These are phyloP conservation scores for Raja brachyura DNA, from an alignment of 2,113 vertebrate genomes.

Conservation along the genomic window DNA sequence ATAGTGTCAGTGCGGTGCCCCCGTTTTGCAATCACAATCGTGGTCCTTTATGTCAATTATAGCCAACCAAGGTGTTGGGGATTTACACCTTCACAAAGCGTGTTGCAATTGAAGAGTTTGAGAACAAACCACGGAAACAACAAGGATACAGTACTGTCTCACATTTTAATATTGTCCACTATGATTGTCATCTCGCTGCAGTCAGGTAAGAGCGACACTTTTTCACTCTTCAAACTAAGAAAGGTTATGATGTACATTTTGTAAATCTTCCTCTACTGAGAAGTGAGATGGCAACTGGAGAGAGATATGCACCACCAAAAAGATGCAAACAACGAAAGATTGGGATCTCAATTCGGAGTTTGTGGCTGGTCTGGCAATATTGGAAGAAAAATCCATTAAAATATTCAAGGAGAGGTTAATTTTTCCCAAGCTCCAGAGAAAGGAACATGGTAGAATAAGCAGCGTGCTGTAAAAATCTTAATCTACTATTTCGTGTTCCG, in stretches of 20 bases:
- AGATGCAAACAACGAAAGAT: neutral
- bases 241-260: neutral
- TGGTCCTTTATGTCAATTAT: slow-evolving; percentile 17
- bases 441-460: neutral
- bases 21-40: neutral
- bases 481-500: neutral
- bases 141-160: slow-evolving; percentile 98
- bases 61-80: slow-evolving; percentile 93
- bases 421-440: neutral
- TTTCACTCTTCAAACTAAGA: neutral
- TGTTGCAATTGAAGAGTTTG: slow-evolving; percentile 86
- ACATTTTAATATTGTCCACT: slow-evolving; percentile 99
- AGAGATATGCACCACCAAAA: neutral
- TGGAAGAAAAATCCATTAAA: neutral
- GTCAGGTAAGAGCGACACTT: slow-evolving; percentile 65
- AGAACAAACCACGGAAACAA: slow-evolving; percentile 94
- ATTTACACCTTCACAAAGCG: slow-evolving; percentile 98
- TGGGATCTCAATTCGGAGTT: neutral
- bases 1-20: neutral
- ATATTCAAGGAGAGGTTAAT: neutral
- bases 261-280: neutral
- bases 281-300: neutral
- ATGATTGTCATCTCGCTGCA: slow-evolving; percentile 92
- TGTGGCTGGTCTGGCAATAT: neutral
- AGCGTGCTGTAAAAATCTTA: neutral